A percentile compares a stretch with the other conserved stretches of the same genome.
Evolutionary conservation across 2,888 invertebrate species (phyloP).

Genomic region (Gibbula magus): DNA sequence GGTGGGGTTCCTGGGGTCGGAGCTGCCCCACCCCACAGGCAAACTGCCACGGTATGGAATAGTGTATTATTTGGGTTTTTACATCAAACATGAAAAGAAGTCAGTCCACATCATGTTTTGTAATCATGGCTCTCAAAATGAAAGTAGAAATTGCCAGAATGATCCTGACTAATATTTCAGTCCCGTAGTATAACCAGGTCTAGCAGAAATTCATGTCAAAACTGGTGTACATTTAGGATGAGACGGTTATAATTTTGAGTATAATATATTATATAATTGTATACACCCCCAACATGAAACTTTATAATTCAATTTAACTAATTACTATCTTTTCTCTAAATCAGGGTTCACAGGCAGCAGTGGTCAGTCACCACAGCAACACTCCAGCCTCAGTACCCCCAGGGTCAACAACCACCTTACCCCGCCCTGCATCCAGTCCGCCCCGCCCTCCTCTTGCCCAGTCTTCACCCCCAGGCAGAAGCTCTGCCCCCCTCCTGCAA

Average conservation of each 20-base stretch:
- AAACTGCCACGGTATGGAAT: constrained; percentile 40
- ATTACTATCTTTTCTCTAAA: constrained; percentile 3
- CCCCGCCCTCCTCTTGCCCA: constrained; percentile 27
- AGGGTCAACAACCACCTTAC: constrained; percentile 43
- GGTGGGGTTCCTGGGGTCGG: constrained; percentile 23
- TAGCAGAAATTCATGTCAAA: too few relatives aligned
- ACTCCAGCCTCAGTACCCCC: neutral
- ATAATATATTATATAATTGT: too few relatives aligned
- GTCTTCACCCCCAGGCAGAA: constrained; percentile 25
- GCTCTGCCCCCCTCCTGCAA: constrained; percentile 45
- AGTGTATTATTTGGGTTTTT: too few relatives aligned
- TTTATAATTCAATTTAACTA: neutral
- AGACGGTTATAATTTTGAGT: too few relatives aligned
- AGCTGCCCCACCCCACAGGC: constrained; percentile 48
- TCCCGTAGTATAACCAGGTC: too few relatives aligned
- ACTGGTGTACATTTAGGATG: too few relatives aligned
- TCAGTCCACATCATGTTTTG: too few relatives aligned
- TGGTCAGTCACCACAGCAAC: constrained; percentile 47
- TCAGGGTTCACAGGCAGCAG: constrained; percentile 46
- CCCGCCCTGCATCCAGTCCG: constrained; percentile 46
- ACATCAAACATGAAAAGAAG: too few relatives aligned
- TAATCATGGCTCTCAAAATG: too few relatives aligned
- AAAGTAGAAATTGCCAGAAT: too few relatives aligned
- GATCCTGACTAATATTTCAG: too few relatives aligned
- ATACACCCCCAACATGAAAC: neutral